A percentile compares a stretch with the other conserved stretches of the same genome.
Conservation (phyloP, 2,888 invertebrate species). For the Macropis europaea region DNA sequence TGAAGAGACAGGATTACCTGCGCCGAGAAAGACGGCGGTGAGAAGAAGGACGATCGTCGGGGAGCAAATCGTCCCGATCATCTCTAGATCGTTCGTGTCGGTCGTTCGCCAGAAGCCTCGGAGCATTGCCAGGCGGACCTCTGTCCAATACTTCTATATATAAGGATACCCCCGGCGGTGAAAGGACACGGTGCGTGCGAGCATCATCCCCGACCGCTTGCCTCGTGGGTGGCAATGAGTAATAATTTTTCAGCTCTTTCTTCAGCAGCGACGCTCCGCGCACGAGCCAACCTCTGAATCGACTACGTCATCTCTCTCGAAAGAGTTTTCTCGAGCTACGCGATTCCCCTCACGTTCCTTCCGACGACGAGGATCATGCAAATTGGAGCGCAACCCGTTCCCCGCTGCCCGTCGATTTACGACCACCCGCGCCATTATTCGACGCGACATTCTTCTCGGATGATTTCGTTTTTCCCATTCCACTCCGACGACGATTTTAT, state of each 20-base stretch:
- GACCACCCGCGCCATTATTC: not conserved
- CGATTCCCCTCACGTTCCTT: constrained; percentile 38
- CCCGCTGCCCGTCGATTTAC: constrained; percentile 8
- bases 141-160: constrained; percentile 46
- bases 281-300: not conserved
- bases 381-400: constrained; percentile 10
- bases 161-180: constrained; percentile 56
- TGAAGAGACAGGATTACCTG: constrained; percentile 32
- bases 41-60: constrained; percentile 5
- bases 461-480: not conserved
- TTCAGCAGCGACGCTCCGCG: not conserved
- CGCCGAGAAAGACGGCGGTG: not conserved
- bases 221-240: constrained; percentile 46
- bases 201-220: constrained; percentile 21
- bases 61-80: not conserved
- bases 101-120: constrained; percentile 5
- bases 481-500: no score
- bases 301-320: constrained; percentile 48
- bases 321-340: constrained; percentile 48
- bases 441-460: constrained; percentile 14
- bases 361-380: constrained; percentile 6
- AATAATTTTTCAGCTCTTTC: constrained; percentile 33
- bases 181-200: constrained; percentile 39
- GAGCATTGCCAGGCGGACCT: constrained; percentile 25
- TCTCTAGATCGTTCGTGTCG: not conserved